phyloP scores from a whole-genome alignment of 1,140 invertebrate species.

The Pachypeltis micranthus region DNA sequence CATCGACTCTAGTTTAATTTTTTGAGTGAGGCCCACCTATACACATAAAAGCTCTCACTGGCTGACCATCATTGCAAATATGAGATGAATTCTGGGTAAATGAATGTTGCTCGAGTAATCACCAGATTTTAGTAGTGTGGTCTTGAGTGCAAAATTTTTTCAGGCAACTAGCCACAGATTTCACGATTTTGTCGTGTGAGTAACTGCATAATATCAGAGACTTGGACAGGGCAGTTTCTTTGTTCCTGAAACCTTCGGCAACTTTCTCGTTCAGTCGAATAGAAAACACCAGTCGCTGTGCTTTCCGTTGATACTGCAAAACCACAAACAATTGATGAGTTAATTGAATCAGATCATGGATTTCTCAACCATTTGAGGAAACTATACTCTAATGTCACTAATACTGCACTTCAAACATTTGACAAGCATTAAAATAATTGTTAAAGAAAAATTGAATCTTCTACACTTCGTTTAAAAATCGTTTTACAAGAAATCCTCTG shows the following conservation, averaged over 20 bases:
- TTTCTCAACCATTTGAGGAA: background rate
- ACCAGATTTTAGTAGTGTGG: background rate
- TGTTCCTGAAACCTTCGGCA: too few relatives aligned
- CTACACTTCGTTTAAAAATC: conserved; percentile 13
- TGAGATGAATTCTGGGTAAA: background rate
- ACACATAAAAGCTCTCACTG: background rate
- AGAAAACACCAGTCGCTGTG: conserved; percentile 26
- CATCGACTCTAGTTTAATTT: background rate
- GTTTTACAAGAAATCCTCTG: background rate
- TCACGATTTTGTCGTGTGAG: conserved; percentile 33
- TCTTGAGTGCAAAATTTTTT: conserved; percentile 24
- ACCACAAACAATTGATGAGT: conserved; percentile 15
- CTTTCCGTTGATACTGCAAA: conserved; percentile 28
- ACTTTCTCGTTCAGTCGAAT: conserved; percentile 17
- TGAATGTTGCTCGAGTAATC: background rate
- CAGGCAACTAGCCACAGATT: conserved; percentile 30
- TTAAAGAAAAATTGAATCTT: background rate
- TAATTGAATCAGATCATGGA: background rate
- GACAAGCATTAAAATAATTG: background rate
- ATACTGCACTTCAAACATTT: too few relatives aligned
- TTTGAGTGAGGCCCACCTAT: background rate
- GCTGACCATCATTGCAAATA: background rate
- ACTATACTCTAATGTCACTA: background rate
- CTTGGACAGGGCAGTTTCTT: conserved; percentile 21
- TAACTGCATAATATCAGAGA: conserved; percentile 29